Conservation (phyloP, 2,888 invertebrate species). For the Lottia gigantea region DNA sequence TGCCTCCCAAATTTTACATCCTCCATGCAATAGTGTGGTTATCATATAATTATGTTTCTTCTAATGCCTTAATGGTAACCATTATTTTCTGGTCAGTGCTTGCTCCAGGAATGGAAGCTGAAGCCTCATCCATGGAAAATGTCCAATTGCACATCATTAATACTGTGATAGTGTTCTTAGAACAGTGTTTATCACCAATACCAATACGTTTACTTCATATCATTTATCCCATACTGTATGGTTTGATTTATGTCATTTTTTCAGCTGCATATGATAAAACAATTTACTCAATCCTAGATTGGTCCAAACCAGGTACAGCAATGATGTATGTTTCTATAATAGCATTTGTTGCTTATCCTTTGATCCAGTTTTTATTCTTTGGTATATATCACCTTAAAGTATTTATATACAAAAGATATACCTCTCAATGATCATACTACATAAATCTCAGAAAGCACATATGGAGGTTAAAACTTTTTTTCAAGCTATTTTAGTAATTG, state of each 20-base stretch:
- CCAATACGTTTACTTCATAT: slow-evolving; percentile 57
- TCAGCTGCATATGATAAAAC: slow-evolving; percentile 50
- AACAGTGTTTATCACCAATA: slow-evolving; percentile 47
- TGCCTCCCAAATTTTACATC: not conserved
- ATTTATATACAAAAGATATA: slow-evolving; percentile 16
- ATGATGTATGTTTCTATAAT: slow-evolving; percentile 38
- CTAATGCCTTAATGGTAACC: slow-evolving; percentile 51
- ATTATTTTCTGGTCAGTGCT: slow-evolving; percentile 55
- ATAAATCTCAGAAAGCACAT: too few species aligned
- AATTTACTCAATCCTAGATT: slow-evolving; percentile 59
- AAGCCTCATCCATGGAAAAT: slow-evolving; percentile 29
- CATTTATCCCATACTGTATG: slow-evolving; percentile 51
- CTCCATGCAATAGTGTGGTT: slow-evolving; percentile 43
- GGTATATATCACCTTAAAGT: slow-evolving; percentile 46
- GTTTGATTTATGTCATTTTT: slow-evolving; percentile 53
- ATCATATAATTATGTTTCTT: slow-evolving; percentile 44
- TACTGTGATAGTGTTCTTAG: slow-evolving; percentile 53
- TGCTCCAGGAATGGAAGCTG: slow-evolving; percentile 36
- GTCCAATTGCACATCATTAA: slow-evolving; percentile 58
- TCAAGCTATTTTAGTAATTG: too few species aligned
- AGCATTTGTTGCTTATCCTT: slow-evolving; percentile 42
- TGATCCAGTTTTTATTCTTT: slow-evolving; percentile 48
- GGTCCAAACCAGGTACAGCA: slow-evolving; percentile 52
- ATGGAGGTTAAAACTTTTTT: too few species aligned
- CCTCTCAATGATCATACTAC: not conserved